phyloP scores from a whole-genome alignment of 2,888 invertebrate species.

The Tineola bisselliella region DNA sequence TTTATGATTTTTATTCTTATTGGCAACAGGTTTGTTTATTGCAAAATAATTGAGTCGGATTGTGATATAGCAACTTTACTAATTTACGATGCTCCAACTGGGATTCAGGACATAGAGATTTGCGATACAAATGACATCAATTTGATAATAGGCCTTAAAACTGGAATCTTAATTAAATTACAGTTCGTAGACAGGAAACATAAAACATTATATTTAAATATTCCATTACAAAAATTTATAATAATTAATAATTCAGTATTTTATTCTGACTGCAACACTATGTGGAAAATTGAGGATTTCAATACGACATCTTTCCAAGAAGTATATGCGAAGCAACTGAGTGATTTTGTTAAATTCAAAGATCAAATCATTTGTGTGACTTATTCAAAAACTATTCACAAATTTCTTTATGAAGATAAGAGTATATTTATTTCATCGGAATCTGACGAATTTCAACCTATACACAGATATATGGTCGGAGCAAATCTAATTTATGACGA shows the following conservation, averaged over 20 bases:
- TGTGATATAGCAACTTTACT: slow-evolving; percentile 7
- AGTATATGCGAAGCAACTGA: slow-evolving; percentile 34
- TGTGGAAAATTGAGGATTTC: slow-evolving; percentile 42
- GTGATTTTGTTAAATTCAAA: slow-evolving; percentile 35
- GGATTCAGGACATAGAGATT: slow-evolving; percentile 36
- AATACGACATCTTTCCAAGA: slow-evolving; percentile 30
- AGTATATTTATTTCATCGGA: slow-evolving; percentile 25
- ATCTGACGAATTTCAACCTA: slow-evolving; percentile 26
- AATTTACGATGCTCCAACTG: slow-evolving; percentile 37
- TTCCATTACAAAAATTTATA: slow-evolving; percentile 33
- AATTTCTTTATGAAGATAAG: slow-evolving; percentile 30
- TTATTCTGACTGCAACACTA: slow-evolving; percentile 41
- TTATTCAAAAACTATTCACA: slow-evolving; percentile 38
- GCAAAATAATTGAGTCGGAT: slow-evolving; percentile 27
- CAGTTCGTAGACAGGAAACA: slow-evolving; percentile 23
- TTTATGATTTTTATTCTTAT: slow-evolving; percentile 28
- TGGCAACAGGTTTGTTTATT: slow-evolving; percentile 32
- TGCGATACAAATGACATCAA: slow-evolving; percentile 21
- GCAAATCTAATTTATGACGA: slow-evolving; percentile 30
- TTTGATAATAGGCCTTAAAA: slow-evolving; percentile 33
- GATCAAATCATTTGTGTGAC: slow-evolving; percentile 44
- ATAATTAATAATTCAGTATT: slow-evolving; percentile 27
- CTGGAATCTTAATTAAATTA: slow-evolving; percentile 40
- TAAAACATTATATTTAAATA: slow-evolving; percentile 38
- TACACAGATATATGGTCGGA: slow-evolving; percentile 34